Evolutionary conservation across 2,888 invertebrate species (phyloP), one percentile per base, ranked within the genome.

Genomic region (Andrena trimmerana): DNA sequence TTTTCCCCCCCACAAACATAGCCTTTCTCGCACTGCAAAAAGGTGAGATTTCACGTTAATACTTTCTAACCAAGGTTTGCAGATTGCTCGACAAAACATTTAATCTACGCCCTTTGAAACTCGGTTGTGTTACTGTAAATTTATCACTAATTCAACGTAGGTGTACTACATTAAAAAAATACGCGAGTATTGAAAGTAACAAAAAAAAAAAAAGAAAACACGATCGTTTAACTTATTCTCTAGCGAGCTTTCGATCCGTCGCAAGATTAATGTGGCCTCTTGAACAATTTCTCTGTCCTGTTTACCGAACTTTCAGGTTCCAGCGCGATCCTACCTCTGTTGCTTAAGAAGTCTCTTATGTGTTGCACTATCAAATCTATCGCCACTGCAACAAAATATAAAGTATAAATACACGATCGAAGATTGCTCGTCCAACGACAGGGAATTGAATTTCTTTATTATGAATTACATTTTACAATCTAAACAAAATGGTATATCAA

Each of bases 291-390:
- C 78, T 93, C 92, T 69, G 84, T 85, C 74, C 86, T 90, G 88
- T 83, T 91, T 83, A 92, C 81, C 24, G 92, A 91, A 89, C 89
- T 92, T 88, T 93, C 92, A 52, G 90, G 86, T 81, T 93, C 91
- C 67, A 87, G 72, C 31, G 90, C 90, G 80, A 91, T 88, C 80
- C 91, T 92, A 89, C 94, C 94, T 52, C 95, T 95, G 92, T 95
- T 95, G 91, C 96, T 96, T 91, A 99, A 95, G 92, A 98, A 96
- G 94, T 99, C 99, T 90, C 98, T 97, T 94, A 99, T 99, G 94
- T 99, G 99, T 94, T 99, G 99, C 68, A 99, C 99, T 93, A 99
- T 99, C 94, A 99, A 95, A 94, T 99, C 98, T 93, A 99, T 99
- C 88, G 99, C 99, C 94, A 99, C 99, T 99, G 96, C 80, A 97